Percentiles rank a stretch among this genome's conserved stretches.
These are phyloP conservation scores for Drosophila falleni DNA, from an alignment of 2,888 invertebrate genomes.

Conservation along the genomic window DNA sequence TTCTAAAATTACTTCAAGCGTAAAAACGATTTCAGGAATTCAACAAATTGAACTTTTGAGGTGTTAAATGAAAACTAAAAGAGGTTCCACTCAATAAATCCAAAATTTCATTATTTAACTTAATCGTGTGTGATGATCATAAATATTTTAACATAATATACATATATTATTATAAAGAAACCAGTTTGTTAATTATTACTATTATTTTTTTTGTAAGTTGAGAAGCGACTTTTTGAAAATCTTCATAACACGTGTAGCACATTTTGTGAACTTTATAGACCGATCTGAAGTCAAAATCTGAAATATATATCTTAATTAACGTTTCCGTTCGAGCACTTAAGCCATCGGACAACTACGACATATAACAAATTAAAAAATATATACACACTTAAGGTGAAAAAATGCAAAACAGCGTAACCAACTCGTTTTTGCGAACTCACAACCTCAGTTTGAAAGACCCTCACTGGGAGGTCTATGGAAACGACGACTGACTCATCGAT, in stretches of 20 bases:
- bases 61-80: too few relatives aligned
- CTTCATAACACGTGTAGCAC: constrained; percentile 14
- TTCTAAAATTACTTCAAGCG: too few relatives aligned
- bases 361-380: constrained; percentile 39
- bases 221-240: not conserved
- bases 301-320: constrained; percentile 59
- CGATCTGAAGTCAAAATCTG: constrained; percentile 24
- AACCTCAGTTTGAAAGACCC: constrained; percentile 21
- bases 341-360: constrained; percentile 20
- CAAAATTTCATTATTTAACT: too few relatives aligned
- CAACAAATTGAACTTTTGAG: too few relatives aligned
- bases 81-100: too few relatives aligned
- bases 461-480: constrained; percentile 29
- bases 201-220: not conserved
- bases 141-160: constrained; percentile 2
- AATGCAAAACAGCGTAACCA: constrained; percentile 34
- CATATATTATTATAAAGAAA: too few relatives aligned
- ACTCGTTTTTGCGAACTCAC: constrained; percentile 46
- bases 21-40: too few relatives aligned
- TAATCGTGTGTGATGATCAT: not conserved
- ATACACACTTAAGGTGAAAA: constrained; percentile 6
- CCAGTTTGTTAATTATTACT: not conserved
- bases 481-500: constrained; percentile 30
- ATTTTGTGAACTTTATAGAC: constrained; percentile 7
- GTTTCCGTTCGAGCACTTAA: constrained; percentile 64